phyloP scores from a whole-genome alignment of 2,113 vertebrate species.

The Neolamprologus tretocephalus region DNA sequence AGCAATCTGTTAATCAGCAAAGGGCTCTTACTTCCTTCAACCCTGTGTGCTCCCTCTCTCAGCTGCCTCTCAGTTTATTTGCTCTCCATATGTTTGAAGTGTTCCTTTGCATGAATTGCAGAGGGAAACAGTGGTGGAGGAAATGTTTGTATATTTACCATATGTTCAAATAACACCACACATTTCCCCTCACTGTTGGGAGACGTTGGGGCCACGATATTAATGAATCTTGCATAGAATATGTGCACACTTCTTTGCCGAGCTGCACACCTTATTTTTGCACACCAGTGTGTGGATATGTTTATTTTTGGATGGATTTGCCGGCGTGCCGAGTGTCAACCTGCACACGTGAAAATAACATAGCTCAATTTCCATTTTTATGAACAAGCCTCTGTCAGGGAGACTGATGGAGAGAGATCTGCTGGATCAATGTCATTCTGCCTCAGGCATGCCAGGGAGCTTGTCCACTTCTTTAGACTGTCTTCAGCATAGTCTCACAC shows the following conservation, averaged over 20 bases:
- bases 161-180: background rate
- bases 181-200: background rate
- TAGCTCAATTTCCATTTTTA: constrained; percentile 76
- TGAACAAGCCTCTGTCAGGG: constrained; percentile 70
- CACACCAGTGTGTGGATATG: background rate
- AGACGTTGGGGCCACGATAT: background rate
- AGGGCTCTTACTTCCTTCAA: constrained; percentile 37
- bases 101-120: constrained; percentile 17
- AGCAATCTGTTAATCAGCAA: constrained; percentile 58
- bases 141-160: constrained; percentile 19
- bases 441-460: constrained; percentile 61
- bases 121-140: background rate
- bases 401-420: constrained; percentile 65
- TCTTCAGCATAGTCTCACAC: background rate
- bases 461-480: constrained; percentile 24
- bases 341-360: constrained; percentile 31
- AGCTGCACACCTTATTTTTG: background rate
- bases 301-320: constrained; percentile 29
- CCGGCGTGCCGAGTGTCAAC: background rate
- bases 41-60: background rate
- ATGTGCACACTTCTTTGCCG: background rate
- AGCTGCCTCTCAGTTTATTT: constrained; percentile 50
- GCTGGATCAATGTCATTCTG: constrained; percentile 68
- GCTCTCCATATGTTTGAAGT: constrained; percentile 48
- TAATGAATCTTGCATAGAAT: background rate